Base-by-base conservation (phyloP, 2,797 vertebrate species). In the Notolepis coatsorum region DNA sequence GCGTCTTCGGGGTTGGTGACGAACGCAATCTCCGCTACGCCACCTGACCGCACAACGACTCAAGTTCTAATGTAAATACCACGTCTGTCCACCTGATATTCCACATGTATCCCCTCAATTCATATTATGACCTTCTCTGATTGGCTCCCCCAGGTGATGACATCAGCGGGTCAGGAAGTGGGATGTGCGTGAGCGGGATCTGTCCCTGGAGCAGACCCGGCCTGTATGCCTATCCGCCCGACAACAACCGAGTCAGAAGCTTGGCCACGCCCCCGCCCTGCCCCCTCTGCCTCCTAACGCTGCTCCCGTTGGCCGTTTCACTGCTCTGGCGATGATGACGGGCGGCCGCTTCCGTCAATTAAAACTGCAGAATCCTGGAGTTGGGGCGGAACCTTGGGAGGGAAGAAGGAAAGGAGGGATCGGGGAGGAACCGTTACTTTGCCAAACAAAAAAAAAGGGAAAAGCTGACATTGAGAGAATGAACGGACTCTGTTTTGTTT, bases 271-370 rank as follows among this genome's bases (percentile, higher is more conserved):
- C 67, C 59, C 67, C 39, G 15, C 17, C 31, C 39, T 27, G n/a
- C 51, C 46, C 68, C 57, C 55, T 35, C 9, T 7, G 43, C 64
- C 53, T 80, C 57, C 65, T 71, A 0, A 54, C 86, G 23, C 72
- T 88, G 56, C 69, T 89, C 60, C 79, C 80, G 0, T 7, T 56
- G 61, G 65, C 70, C 37, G 2, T 55, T 54, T 71, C 86, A 62
- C 82, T 90, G 61, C 81, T 88, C 5, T 81, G 84, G 83, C 89
- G 90, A 84, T 91, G 88, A 91, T 88, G 88, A 91, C 88, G 68
- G 80, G 77, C 68, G 45, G 49, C 69, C 24, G 31, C 64, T 7
- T 51, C 68, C 69, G 63, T 68, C 60, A 33, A 28, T 72, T 53
- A 48, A 67, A 85, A 77, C 13, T 75, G 15, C 71, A 70, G 58